phyloP scores from a whole-genome alignment of 2,888 invertebrate species.

The Melikaiella ostensackeni region DNA sequence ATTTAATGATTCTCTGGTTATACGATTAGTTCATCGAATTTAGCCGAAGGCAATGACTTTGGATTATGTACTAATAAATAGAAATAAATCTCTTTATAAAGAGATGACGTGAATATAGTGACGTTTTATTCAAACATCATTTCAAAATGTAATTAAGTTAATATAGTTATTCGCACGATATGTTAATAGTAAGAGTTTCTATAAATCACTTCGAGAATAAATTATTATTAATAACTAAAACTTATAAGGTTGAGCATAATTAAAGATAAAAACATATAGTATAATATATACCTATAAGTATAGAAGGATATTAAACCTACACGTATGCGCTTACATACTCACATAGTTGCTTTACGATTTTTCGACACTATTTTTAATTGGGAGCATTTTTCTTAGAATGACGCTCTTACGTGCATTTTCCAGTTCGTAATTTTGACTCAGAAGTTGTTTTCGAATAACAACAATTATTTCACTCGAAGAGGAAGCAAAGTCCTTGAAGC shows the following conservation, averaged over 20 bases:
- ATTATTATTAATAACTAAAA: not conserved
- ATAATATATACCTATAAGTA: not conserved
- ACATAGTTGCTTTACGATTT: no score
- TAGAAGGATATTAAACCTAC: no score
- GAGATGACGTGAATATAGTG: not conserved
- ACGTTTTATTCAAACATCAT: not conserved
- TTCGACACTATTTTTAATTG: not conserved
- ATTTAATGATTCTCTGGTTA: not conserved
- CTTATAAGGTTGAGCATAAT: not conserved
- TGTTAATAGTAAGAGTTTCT: not conserved
- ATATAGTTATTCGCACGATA: not conserved
- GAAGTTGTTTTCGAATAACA: not conserved
- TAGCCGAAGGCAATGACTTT: not conserved
- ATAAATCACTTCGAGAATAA: not conserved
- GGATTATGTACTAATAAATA: not conserved
- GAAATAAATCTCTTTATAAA: not conserved
- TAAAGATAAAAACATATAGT: not conserved
- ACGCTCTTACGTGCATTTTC: not conserved
- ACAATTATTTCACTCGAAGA: not conserved
- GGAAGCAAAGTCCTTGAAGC: conserved; percentile 9
- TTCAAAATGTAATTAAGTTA: not conserved
- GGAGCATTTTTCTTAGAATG: not conserved
- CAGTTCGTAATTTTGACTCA: not conserved
- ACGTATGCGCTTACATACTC: no score
- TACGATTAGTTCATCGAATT: not conserved